Evolutionary conservation across 2,113 vertebrate genomes (phyloP).

Genomic region (Oophaga pumilio): DNA sequence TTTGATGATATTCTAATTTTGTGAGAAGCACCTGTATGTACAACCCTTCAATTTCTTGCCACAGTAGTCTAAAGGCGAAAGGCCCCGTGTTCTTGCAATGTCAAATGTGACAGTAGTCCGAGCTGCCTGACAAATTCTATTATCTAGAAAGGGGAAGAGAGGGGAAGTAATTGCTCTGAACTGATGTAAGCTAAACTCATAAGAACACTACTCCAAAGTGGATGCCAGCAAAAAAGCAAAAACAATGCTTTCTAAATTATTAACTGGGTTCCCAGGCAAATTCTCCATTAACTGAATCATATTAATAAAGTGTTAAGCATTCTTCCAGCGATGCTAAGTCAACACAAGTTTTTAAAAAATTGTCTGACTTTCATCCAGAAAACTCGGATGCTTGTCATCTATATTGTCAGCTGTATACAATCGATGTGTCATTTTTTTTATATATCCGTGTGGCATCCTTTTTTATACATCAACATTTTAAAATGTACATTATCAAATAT

Average conservation of each 20-base stretch:
- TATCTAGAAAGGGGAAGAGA: background rate
- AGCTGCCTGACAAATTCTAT: background rate
- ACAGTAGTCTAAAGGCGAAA: background rate
- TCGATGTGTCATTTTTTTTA: too few relatives aligned
- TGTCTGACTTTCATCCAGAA: too few relatives aligned
- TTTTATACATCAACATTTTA: too few relatives aligned
- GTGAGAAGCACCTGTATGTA: background rate
- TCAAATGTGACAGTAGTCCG: background rate
- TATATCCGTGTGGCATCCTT: too few relatives aligned
- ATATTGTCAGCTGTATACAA: too few relatives aligned
- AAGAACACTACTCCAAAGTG: background rate
- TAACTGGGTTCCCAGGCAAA: background rate
- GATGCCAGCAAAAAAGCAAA: background rate
- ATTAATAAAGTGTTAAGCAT: background rate
- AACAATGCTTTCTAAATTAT: background rate
- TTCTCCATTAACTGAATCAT: background rate
- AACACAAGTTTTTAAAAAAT: too few relatives aligned
- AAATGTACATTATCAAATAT: too few relatives aligned
- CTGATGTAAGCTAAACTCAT: background rate
- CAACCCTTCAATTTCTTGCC: background rate
- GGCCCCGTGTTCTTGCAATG: background rate
- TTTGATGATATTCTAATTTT: too few relatives aligned
- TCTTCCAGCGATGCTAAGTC: background rate
- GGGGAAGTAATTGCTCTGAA: conserved; percentile 3
- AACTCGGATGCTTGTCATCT: too few relatives aligned